Base-by-base conservation (phyloP, 2,797 vertebrate genomes). In the Spizella passerina region DNA sequence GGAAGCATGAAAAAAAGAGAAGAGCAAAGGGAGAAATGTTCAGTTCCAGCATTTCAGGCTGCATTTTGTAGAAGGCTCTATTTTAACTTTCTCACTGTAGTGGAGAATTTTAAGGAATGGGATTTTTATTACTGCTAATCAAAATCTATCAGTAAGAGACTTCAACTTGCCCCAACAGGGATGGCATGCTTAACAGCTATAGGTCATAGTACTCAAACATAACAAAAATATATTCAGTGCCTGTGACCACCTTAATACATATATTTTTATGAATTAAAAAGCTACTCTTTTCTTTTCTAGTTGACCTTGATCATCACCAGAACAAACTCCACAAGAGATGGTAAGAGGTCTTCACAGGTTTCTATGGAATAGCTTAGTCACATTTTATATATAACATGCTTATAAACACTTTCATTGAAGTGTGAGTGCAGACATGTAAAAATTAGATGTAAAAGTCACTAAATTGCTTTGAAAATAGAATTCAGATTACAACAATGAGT, bases 281-380 rank as follows among this genome's bases (percentile, higher is more conserved):
- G 8, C 16, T 81, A 10, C 10, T 91, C 1, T 93, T 95, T 91
- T 96, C 39, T 91, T 84, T 95, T 88, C 66, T 78, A 97, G 96
- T 81, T 95, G 41, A 27, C 36, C 6, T 78, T 71, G 57, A 82
- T 77, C 61, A 72, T 77, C 69, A 23, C 41, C 68, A 44, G 68
- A 92, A 73, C 60, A 82, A 85, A 39, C 52, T 77, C 49, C 29
- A 3, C 50, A 36, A 71, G 59, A 86, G 57, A 97, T 97, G 96
- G 97, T 98, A 96, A 98, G 97, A 8, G 8, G 29, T 89, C 27
- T 79, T 88, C 57, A 44, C 4, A 4, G 21, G 6, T 77, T 84
- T 82, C 41, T 71, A 0, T 73, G 38, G n/a, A 21, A 36, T 71
- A 68, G 38, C n/a, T 70, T 75, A 46, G 50, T 69, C 43, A 16